These are phyloP conservation scores for Rhynchonycteris naso DNA, from an alignment of 2,797 vertebrate genomes.

Conservation along the genomic window DNA sequence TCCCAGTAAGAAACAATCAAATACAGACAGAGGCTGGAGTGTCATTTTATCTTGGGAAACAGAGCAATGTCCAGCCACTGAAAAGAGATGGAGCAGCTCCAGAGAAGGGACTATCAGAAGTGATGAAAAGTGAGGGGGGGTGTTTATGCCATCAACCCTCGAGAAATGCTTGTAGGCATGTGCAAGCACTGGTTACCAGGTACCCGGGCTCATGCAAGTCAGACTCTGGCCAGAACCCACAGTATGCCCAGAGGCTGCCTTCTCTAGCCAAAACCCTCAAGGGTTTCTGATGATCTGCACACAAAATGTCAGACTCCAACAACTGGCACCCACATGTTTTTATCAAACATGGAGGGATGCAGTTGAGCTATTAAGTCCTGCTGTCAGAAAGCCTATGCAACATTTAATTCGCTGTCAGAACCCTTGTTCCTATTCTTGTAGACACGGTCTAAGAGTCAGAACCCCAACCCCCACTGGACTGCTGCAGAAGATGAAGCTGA, in stretches of 20 bases:
- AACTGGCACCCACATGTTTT: background rate
- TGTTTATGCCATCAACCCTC: accelerated
- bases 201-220: background rate
- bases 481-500: background rate
- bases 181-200: accelerated
- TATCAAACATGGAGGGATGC: background rate
- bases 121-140: accelerated
- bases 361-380: accelerated
- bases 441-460: constrained; percentile 38
- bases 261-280: background rate
- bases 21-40: background rate
- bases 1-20: accelerated
- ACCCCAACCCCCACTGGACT: background rate
- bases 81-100: background rate
- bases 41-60: background rate
- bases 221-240: background rate
- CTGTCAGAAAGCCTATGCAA: background rate
- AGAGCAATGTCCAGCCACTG: background rate
- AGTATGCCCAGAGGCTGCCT: background rate
- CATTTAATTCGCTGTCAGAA: background rate
- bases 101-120: background rate
- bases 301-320: background rate
- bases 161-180: accelerated
- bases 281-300: background rate
- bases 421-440: constrained; percentile 6